These are phyloP conservation scores for Caretta caretta DNA, from an alignment of 2,113 vertebrate genomes.

Conservation along the genomic window DNA sequence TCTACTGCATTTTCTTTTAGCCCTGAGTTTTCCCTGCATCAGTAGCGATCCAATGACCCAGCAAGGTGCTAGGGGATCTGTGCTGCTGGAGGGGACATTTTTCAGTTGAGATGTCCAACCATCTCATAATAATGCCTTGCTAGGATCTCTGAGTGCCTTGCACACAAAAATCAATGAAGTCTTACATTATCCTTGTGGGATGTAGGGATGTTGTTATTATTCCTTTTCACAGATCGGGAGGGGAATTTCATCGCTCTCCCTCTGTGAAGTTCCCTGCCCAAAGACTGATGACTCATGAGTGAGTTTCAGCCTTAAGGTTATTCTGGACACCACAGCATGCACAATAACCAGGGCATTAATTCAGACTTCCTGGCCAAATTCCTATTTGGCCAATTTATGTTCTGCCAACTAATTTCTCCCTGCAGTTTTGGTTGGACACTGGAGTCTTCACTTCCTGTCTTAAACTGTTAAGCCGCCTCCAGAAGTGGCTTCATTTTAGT, in stretches of 20 bases:
- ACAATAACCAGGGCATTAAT: not conserved
- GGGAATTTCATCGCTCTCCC: not conserved
- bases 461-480: not conserved
- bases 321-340: rapidly evolving
- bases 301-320: not conserved
- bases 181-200: not conserved
- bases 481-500: not conserved
- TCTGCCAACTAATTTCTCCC: not conserved
- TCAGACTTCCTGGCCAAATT: not conserved
- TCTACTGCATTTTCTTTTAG: not conserved
- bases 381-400: not conserved
- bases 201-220: not conserved
- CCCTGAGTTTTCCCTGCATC: not conserved
- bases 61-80: not conserved
- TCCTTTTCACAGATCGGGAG: not conserved
- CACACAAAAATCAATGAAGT: not conserved
- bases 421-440: not conserved
- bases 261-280: not conserved
- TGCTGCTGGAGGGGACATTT: not conserved
- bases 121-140: not conserved
- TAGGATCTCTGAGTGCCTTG: not conserved
- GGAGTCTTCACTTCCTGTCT: not conserved
- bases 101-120: not conserved
- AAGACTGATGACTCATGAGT: not conserved
- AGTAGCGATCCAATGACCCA: not conserved